Base-by-base conservation (phyloP, 2,888 invertebrate genomes). In the Conops quadrifasciatus region DNA sequence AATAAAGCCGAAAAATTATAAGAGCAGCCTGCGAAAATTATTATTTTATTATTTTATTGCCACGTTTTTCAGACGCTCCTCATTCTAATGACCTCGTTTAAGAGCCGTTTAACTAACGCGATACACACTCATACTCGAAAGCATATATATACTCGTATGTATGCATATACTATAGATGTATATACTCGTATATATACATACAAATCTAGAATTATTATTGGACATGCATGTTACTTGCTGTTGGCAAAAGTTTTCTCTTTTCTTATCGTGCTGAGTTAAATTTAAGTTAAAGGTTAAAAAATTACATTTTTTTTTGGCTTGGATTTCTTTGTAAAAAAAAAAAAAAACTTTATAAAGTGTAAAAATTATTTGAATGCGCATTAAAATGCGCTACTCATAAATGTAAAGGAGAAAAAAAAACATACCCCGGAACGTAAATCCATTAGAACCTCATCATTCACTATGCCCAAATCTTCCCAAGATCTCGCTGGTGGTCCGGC, bases 341-440 rank as follows among this genome's bases (percentile, higher is more conserved):
- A 19, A 47, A 47, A 11, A 36, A 26, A 30, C 16, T 60, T 60
- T 60, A 60, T 26, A 36, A 15, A 3, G 28, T 7, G 51, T 51
- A 9, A 13, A 26, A 16, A 56, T 26, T 26, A 16, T 56, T 24
- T 56, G 11, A 24, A 24, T 21, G n/a, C 3, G 13, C 9, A 26
- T 36, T 36, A 36, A 7, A 36, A 36, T 36, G 36, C 9, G 36
- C 4, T 4, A 36, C 4, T 36, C 36, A 7, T 36, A 9, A 36
- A 36, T 4, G 36, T 7, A 9, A 36, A 9, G 36, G 9, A 7
- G 36, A 36, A 36, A 9, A 36, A 36, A 9, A 24, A 30, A 82
- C 87, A 87, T 85, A 92, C 93, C 88, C 90, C 91, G 74, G 91
- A 91, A 77, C 91, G 90, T 62, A 93, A 87, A 79, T 92, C 91